Percentiles rank a stretch among this genome's conserved stretches.
phyloP scores from a whole-genome alignment of 2,888 invertebrate genomes.

The Linnaemya vulpina region DNA sequence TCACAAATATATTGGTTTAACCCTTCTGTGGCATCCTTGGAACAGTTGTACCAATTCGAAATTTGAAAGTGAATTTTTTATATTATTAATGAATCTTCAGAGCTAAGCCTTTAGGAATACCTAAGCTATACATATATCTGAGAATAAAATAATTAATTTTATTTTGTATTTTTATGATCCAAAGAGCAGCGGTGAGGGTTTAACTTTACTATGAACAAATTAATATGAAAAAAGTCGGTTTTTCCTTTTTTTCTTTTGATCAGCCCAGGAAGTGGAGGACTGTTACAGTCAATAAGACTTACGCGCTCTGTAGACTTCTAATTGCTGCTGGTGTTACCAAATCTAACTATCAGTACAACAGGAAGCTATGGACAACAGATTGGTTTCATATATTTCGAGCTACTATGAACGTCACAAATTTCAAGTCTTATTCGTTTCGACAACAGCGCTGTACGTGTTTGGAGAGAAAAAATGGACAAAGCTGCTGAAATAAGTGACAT shows the following conservation, averaged over 20 bases:
- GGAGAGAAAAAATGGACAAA: too few species aligned
- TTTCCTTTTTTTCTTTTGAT: not conserved
- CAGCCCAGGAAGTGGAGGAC: not conserved
- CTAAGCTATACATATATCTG: not conserved
- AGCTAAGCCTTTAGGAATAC: too few species aligned
- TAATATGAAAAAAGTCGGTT: not conserved
- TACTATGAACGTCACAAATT: slow-evolving; percentile 6
- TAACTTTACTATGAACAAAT: not conserved
- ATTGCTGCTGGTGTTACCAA: too few species aligned
- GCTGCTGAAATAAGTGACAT: too few species aligned
- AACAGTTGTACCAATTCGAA: too few species aligned
- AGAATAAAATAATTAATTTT: not conserved
- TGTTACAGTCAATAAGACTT: not conserved
- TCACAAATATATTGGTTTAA: too few species aligned
- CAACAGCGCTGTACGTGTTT: not conserved
- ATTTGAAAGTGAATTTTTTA: too few species aligned
- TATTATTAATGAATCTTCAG: too few species aligned
- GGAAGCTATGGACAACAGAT: not conserved
- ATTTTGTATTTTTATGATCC: not conserved
- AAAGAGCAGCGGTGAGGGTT: not conserved
- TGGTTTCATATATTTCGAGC: slow-evolving; percentile 4
- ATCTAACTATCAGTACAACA: not conserved
- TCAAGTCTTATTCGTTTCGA: not conserved
- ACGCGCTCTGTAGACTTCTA: too few species aligned
- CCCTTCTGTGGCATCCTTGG: too few species aligned